Base-by-base conservation (phyloP, 2,888 invertebrate species). In the Bombyx huttoni region DNA sequence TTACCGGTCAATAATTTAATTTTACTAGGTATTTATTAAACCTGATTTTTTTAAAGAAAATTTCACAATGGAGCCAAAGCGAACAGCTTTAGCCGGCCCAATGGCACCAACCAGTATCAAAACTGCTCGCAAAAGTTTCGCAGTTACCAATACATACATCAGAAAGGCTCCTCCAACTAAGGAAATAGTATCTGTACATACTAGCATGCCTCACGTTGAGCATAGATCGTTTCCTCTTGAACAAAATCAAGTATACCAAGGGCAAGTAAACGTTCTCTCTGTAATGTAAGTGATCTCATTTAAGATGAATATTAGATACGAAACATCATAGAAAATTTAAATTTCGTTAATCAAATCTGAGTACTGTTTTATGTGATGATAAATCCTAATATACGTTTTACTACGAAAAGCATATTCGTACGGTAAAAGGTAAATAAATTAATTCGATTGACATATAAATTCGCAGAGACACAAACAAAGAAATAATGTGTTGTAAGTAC, bases 401-500 rank as follows among this genome's bases (percentile, higher is more conserved):
- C 5, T 2, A 24, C 24, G 3, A 24, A 1, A 24, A 24, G 24
- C 24, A 24, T 5, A 24, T 24, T 24, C 24, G 24, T 24, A 24
- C 5, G 24, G 2, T 24, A 24, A 24, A 24, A 24, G 24, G 24
- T 24, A 24, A 24, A 24, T 24, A 24, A 24, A 24, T 24, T 24
- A 24, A 24, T 24, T 24, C 2, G 24, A 24, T 24, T 24, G 3
- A 24, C 2, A 24, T 24, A 24, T 24, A 24, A 24, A 24, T 40
- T 68, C 80, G 55, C 63, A 91, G 91, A 58, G 89, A 90, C 61
- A 84, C 89, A 12, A 81, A 78, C 57, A 85, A 84, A 58, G 90
- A 90, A 34, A 79, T 90, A 55, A 80, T 90, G 67, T 91, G 91
- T 63, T 80, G 91, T 56, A 89, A 90, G 68, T 92, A 91, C 65